A percentile compares a stretch with the other conserved stretches of the same genome.
phyloP scores from a whole-genome alignment of 2,888 invertebrate genomes.

The Morpho deidamia region DNA sequence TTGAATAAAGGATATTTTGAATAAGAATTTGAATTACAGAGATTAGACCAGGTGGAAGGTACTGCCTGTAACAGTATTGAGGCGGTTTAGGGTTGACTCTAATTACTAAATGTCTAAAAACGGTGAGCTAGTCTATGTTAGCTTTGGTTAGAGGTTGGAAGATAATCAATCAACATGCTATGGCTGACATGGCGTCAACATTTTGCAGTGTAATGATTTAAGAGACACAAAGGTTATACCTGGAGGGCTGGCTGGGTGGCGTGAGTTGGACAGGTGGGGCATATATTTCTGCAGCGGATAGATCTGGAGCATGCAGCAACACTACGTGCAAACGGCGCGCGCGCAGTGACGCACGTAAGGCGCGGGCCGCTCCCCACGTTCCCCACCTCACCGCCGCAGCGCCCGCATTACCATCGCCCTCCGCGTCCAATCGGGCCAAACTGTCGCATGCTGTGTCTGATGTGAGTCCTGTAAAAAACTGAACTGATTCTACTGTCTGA shows the following conservation, averaged over 20 bases:
- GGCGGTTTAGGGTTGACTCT: too few species aligned
- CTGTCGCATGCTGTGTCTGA: constrained; percentile 69
- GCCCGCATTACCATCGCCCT: constrained; percentile 54
- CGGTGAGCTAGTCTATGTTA: too few species aligned
- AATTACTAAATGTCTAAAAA: too few species aligned
- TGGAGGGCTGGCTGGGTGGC: constrained; percentile 61
- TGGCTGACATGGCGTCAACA: too few species aligned
- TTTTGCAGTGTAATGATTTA: not conserved
- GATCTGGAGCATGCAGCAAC: constrained; percentile 84
- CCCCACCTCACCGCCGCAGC: constrained; percentile 83
- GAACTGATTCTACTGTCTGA: too few species aligned
- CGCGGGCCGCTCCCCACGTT: constrained; percentile 88
- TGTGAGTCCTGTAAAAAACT: constrained; percentile 50
- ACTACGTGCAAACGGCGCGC: constrained; percentile 86
- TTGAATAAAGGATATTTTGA: too few species aligned
- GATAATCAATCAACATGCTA: too few species aligned
- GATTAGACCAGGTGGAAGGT: too few species aligned
- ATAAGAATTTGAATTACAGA: too few species aligned
- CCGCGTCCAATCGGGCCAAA: constrained; percentile 47
- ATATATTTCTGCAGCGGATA: constrained; percentile 82
- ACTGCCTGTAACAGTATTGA: too few species aligned
- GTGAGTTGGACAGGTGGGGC: constrained; percentile 76
- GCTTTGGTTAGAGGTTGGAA: too few species aligned
- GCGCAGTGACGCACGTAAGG: constrained; percentile 82
- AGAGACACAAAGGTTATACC: constrained; percentile 34